A percentile compares a stretch with the other conserved stretches of the same genome.
These are phyloP conservation scores for Anoplolepis gracilipes DNA, from an alignment of 1,140 invertebrate species.

Conservation along the genomic window DNA sequence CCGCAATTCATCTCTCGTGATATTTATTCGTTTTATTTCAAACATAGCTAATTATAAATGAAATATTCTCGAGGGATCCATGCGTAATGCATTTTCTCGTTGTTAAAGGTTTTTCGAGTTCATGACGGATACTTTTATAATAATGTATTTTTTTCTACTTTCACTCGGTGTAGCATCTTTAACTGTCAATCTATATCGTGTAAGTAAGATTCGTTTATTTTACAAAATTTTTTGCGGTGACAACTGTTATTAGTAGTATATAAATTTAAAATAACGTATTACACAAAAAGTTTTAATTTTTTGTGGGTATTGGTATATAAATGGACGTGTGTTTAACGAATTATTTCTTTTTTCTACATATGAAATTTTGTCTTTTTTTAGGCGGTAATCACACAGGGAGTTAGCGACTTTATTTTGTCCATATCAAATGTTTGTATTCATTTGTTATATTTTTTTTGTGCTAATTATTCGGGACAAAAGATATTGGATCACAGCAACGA, in stretches of 20 bases:
- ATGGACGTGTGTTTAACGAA: too few species aligned
- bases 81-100: background rate
- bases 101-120: conserved; percentile 58
- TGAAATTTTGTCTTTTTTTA: conserved; percentile 23
- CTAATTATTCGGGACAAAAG: conserved; percentile 42
- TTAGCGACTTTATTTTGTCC: background rate
- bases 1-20: background rate
- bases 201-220: conserved; percentile 24
- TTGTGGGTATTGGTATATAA: background rate
- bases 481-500: conserved; percentile 23
- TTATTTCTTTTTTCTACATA: background rate
- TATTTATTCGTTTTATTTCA: background rate
- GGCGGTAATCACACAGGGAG: conserved; percentile 1
- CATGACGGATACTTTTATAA: conserved; percentile 19
- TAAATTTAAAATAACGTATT: background rate
- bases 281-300: background rate
- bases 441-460: conserved; percentile 29
- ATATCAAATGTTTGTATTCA: background rate
- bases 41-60: background rate
- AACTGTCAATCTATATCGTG: conserved; percentile 30
- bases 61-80: background rate
- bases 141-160: conserved; percentile 40
- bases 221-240: background rate
- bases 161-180: conserved; percentile 31
- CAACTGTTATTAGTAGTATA: background rate